phyloP scores from a whole-genome alignment of 1,140 invertebrate species.

The Drosophila paulistorum region DNA sequence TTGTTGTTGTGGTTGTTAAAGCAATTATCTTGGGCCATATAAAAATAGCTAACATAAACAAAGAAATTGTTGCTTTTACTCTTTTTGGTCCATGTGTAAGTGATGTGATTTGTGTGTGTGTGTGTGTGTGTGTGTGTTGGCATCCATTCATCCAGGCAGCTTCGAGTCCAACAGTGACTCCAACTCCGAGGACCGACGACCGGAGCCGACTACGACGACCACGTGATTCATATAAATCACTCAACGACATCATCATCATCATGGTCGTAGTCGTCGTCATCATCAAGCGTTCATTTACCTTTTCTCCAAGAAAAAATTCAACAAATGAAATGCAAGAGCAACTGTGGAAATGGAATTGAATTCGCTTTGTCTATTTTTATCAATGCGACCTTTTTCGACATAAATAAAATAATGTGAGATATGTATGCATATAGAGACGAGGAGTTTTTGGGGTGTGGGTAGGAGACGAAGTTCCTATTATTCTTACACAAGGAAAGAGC shows the following conservation, averaged over 20 bases:
- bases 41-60: slow-evolving; percentile 56
- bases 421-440: slow-evolving; percentile 30
- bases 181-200: slow-evolving; percentile 29
- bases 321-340: slow-evolving; percentile 55
- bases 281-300: slow-evolving; percentile 78
- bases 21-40: slow-evolving; percentile 42
- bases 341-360: slow-evolving; percentile 39
- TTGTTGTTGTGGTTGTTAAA: slow-evolving; percentile 37
- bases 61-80: slow-evolving; percentile 54
- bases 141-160: slow-evolving; percentile 1
- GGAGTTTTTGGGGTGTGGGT: slow-evolving; percentile 17
- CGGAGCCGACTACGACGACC: slow-evolving; percentile 41
- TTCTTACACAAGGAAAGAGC: background rate
- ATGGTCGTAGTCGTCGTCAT: slow-evolving; percentile 38
- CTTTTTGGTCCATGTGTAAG: background rate
- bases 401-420: slow-evolving; percentile 43
- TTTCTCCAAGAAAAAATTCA: slow-evolving; percentile 63
- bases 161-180: slow-evolving; percentile 9
- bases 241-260: slow-evolving; percentile 52
- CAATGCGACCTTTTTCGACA: slow-evolving; percentile 67
- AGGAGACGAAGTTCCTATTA: slow-evolving; percentile 4
- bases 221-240: slow-evolving; percentile 80
- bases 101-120: background rate
- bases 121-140: background rate
- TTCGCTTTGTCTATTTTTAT: slow-evolving; percentile 68